Evolutionary conservation across 2,797 vertebrate genomes (phyloP), one percentile per base, ranked within the genome.

Genomic region (Rhynchonycteris naso): DNA sequence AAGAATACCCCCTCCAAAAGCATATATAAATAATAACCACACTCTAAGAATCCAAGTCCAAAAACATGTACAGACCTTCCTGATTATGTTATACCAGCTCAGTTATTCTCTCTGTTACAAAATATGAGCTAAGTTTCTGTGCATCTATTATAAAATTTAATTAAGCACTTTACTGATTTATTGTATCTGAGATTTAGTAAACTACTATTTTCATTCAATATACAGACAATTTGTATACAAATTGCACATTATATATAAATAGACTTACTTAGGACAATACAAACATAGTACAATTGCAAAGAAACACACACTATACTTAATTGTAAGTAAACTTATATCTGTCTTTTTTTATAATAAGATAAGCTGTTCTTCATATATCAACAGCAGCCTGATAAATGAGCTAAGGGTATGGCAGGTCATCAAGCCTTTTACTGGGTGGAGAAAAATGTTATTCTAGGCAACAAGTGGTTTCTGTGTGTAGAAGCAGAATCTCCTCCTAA

Each of bases 71-170:
- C 3, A 66, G 30, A 95, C 86, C 5, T 78, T 85, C 90, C 38
- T 93, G 95, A 30, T 92, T 96, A 69, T 58, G 50, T 63, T 43
- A 5, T 82, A 75, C 96, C 79, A 96, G 30, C 33, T 78, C 85
- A 86, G 13, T 93, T 38, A 74, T 92, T 95, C 75, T 95, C 4
- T 19, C n/a, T 94, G 0, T 69, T 71, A 65, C 93, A 95, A 96
- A 85, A 54, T 33, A 38, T 26, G 19, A 16, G 19, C 26, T 28
- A 54, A 26, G 24, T 84, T 38, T 85, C 71, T 9, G 18, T 33
- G 69, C 2, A 71, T 65, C 6, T 14, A 82, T 7, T 24, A 22
- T 43, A 65, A 81, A 85, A 19, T 43, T 43, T 43, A 43, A 43
- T 72, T 38, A 80, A 69, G 2, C 24, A 47, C 63, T 69, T 89